Evolutionary conservation across 2,888 invertebrate species (phyloP), one percentile per base, ranked within the genome.

Genomic region (Frankliniella intonsa): DNA sequence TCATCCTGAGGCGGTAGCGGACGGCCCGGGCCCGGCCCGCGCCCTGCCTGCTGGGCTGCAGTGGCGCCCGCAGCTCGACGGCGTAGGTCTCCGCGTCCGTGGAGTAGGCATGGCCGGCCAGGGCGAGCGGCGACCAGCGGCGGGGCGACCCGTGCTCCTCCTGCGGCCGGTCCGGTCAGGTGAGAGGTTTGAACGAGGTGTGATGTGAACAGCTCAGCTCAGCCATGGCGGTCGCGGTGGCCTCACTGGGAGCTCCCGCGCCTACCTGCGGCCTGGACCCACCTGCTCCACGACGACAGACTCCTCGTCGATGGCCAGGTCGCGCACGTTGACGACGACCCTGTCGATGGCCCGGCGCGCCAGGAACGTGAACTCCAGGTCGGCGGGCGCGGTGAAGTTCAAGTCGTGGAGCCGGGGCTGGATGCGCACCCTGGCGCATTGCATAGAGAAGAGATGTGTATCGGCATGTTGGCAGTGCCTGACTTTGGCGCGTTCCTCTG

Each of bases 1-100:
- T n/a, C 69, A 76, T 76, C 69, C 25, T 76, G 69, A 76, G 69
- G 69, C 69, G 69, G 69, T 76, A 76, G 11, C 25, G 22, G 69
- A 9, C 25, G 69, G 69, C 10, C 25, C 17, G 7, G 62, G 38
- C 5, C 38, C 38, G 38, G 38, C 38, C 38, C 38, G 38, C 38
- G 38, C 38, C 38, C 38, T 38, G 38, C 38, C 69, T 22, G 69
- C 69, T 25, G 25, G 69, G 69, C 8, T 22, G 25, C 11, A 76
- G 69, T 9, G 22, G 10, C 9, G 69, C 8, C 0, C 25, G 22
- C 69, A 76, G 69, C 25, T 25, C 69, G 25, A 12, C 25, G 22
- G 69, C 69, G 69, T 76, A 76, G 22, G 69, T 76, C 69, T 76
- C 69, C 69, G 25, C 12, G 25, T 9, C 25, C 22, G 22, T 22